phyloP scores from a whole-genome alignment of 1,140 invertebrate genomes.

The Hypothenemus hampei region DNA sequence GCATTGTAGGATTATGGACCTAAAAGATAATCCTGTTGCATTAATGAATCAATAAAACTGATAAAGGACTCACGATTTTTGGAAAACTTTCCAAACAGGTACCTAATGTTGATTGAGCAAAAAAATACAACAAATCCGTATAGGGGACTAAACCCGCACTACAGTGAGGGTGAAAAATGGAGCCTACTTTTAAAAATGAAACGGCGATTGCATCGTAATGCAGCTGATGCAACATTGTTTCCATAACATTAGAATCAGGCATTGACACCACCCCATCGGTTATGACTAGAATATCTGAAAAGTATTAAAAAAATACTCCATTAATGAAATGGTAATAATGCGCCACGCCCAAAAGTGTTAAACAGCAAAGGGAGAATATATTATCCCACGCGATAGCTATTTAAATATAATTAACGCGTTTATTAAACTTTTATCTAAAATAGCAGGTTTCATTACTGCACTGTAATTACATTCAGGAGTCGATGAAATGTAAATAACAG shows the following conservation, averaged over 20 bases:
- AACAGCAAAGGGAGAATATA: no score
- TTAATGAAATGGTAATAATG: no score
- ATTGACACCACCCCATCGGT: slow-evolving; percentile 78
- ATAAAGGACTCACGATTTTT: slow-evolving; percentile 42
- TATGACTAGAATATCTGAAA: slow-evolving; percentile 71
- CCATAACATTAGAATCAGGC: slow-evolving; percentile 68
- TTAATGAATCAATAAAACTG: background rate
- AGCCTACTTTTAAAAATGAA: slow-evolving; percentile 74
- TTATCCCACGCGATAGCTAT: no score
- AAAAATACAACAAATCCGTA: slow-evolving; percentile 72
- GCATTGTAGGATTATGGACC: slow-evolving; percentile 44
- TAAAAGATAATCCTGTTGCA: slow-evolving; percentile 34
- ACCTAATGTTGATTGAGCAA: slow-evolving; percentile 74
- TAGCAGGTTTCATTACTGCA: no score
- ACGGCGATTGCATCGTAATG: slow-evolving; percentile 72
- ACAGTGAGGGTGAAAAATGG: slow-evolving; percentile 62
- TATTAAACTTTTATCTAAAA: no score
- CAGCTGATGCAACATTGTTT: slow-evolving; percentile 69
- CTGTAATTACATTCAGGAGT: no score
- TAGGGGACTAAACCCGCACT: slow-evolving; percentile 67
- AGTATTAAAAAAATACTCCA: no score
- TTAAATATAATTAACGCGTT: no score
- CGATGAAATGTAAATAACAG: no score
- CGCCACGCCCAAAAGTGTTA: no score
- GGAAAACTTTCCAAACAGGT: slow-evolving; percentile 59